Percentiles rank a stretch among this genome's conserved stretches.
phyloP scores from a whole-genome alignment of 2,888 invertebrate species.

The Melangyna quadrimaculata region DNA sequence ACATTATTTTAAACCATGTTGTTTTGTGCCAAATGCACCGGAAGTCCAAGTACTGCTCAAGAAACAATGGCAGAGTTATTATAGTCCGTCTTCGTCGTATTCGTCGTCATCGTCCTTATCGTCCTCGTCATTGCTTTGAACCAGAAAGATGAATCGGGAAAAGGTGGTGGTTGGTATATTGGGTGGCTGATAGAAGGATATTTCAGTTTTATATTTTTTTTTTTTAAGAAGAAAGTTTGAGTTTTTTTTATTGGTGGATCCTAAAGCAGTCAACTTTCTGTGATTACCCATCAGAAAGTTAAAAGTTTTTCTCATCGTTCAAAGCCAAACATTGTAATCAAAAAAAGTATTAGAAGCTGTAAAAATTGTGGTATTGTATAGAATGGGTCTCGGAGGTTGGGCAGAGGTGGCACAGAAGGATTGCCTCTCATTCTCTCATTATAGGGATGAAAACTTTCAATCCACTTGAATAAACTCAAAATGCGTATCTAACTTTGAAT shows the following conservation, averaged over 20 bases:
- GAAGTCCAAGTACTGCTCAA: slow-evolving; percentile 66
- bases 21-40: slow-evolving; percentile 69
- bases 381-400: background rate
- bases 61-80: slow-evolving; percentile 58
- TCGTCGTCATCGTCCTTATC: background rate
- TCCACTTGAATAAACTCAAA: slow-evolving; percentile 61
- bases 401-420: background rate
- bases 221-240: slow-evolving; percentile 42
- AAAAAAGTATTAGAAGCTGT: background rate
- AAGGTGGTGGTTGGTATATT: background rate
- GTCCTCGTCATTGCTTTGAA: slow-evolving; percentile 7
- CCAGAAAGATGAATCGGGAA: slow-evolving; percentile 20
- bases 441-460: slow-evolving; percentile 49
- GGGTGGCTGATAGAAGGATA: slow-evolving; percentile 19
- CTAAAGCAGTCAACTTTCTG: slow-evolving; percentile 38
- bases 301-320: slow-evolving; percentile 25
- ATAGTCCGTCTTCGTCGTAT: slow-evolving; percentile 13
- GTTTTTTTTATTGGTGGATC: slow-evolving; percentile 45
- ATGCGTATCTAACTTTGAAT: slow-evolving; percentile 61
- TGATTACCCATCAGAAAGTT: slow-evolving; percentile 30
- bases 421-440: slow-evolving; percentile 45
- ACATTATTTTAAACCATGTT: slow-evolving; percentile 66
- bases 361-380: background rate
- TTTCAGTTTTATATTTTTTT: slow-evolving; percentile 24
- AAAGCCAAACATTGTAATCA: slow-evolving; percentile 13